A percentile compares a stretch with the other conserved stretches of the same genome.
phyloP scores from a whole-genome alignment of 2,888 invertebrate species.

The Cryptus armator region DNA sequence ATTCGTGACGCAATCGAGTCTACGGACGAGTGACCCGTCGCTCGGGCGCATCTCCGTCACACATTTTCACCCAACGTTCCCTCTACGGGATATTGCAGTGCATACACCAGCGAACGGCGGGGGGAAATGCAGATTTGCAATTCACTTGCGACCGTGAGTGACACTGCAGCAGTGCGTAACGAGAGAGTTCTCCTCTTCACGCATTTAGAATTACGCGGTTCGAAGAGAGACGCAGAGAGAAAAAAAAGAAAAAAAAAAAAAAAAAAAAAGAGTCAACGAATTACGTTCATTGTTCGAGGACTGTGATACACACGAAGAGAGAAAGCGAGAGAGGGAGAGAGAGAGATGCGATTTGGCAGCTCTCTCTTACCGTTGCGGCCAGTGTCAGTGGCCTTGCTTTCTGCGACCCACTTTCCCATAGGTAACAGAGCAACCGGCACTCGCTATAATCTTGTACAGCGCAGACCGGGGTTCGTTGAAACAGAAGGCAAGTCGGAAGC shows the following conservation, averaged over 20 bases:
- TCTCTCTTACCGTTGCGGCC: slow-evolving; percentile 73
- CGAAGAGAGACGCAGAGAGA: neutral
- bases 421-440: slow-evolving; percentile 67
- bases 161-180: slow-evolving; percentile 31
- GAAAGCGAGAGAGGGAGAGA: slow-evolving; percentile 62
- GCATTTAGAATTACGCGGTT: neutral
- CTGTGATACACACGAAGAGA: slow-evolving; percentile 58
- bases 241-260: neutral
- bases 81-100: slow-evolving; percentile 38
- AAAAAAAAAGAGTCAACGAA: slow-evolving; percentile 34
- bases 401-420: slow-evolving; percentile 84
- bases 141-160: slow-evolving; percentile 20
- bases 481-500: too few species aligned
- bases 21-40: slow-evolving; percentile 56
- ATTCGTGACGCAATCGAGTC: slow-evolving; percentile 58
- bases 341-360: slow-evolving; percentile 65
- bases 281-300: slow-evolving; percentile 62
- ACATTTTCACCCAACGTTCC: slow-evolving; percentile 18
- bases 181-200: slow-evolving; percentile 19
- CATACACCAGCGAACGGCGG: neutral
- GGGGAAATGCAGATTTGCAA: neutral
- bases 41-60: slow-evolving; percentile 58
- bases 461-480: too few species aligned
- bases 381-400: slow-evolving; percentile 85
- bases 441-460: slow-evolving; percentile 3